phyloP scores from a whole-genome alignment of 2,113 vertebrate genomes.

The Nerophis ophidion region DNA sequence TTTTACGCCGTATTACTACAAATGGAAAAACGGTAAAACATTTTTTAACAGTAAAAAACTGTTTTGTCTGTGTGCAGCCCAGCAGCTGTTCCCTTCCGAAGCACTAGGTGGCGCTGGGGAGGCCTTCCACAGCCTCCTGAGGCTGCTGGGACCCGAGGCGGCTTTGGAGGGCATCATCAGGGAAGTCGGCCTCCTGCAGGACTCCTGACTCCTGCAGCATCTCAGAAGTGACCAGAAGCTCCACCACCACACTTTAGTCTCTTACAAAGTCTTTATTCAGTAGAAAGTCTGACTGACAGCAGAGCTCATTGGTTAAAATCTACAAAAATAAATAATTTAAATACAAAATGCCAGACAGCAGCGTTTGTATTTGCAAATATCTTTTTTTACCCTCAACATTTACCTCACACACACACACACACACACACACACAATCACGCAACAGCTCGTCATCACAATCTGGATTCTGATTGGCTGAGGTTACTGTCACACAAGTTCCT shows the following conservation, averaged over 20 bases:
- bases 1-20: too few species aligned
- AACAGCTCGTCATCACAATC: too few species aligned
- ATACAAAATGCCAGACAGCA: conserved; percentile 80
- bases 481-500: background rate
- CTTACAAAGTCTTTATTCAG: conserved; percentile 74
- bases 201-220: conserved; percentile 1
- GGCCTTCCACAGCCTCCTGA: conserved; percentile 74
- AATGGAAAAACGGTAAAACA: too few species aligned
- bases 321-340: conserved; percentile 93
- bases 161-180: conserved; percentile 76
- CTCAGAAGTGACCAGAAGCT: background rate
- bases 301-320: conserved; percentile 66
- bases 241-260: conserved; percentile 10
- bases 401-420: background rate
- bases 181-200: conserved; percentile 27
- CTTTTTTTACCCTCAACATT: conserved; percentile 38
- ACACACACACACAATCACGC: too few species aligned
- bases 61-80: conserved; percentile 70
- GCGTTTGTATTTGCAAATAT: conserved; percentile 58
- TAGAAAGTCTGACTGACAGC: conserved; percentile 69
- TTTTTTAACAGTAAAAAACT: too few species aligned
- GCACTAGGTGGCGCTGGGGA: conserved; percentile 32
- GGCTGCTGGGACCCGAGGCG: conserved; percentile 73
- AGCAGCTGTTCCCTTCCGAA: conserved; percentile 51
- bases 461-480: too few species aligned